Evolutionary conservation across 1,140 invertebrate species (phyloP), one percentile per base, ranked within the genome.

Genomic region (Panulirus ornatus): DNA sequence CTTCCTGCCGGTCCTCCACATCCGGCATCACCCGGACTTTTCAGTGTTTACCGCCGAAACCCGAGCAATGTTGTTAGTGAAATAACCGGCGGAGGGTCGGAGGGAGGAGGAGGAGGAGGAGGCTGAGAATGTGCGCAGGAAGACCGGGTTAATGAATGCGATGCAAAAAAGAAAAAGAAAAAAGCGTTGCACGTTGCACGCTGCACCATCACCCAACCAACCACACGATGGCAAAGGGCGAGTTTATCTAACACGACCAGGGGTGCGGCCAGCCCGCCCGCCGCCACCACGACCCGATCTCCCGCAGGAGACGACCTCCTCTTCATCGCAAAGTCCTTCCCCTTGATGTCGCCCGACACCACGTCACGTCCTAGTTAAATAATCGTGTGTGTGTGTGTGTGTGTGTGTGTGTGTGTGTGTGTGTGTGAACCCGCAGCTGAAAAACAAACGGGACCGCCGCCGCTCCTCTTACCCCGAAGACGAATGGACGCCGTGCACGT

Each of bases 141-240:
- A 86, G 84, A 86, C 76, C 84, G 84, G 73, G 84, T 78, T 86
- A 86, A 86, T 86, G 84, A 86, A 86, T 76, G 51, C 34, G 44
- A n/a, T 40, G 84, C 84, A 86, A 86, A 86, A 86, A 63, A 42
- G 27, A 36, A 42, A 30, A 66, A 85, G 75, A 85, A 76, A 38
- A 30, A 9, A 42, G 44, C 73, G 38, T 36, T 75, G 40, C 40
- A 58, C 84, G 5, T 40, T 38, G 36, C 84, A 63, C 84, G 71
- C 58, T 86, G 84, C n/a, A n/a, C n/a, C n/a, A n/a, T n/a, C n/a
- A n/a, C n/a, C n/a, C n/a, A n/a, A n/a, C n/a, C n/a, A n/a, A n/a
- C n/a, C n/a, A n/a, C 84, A 63, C 84, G 71, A 78, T 86, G 84
- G 71, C 84, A 58, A 36, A 75, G 38, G 84, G 73, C 71, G 73